Evolutionary conservation across 1,140 invertebrate genomes (phyloP), one percentile per base, ranked within the genome.

Genomic region (Drosophila erecta): DNA sequence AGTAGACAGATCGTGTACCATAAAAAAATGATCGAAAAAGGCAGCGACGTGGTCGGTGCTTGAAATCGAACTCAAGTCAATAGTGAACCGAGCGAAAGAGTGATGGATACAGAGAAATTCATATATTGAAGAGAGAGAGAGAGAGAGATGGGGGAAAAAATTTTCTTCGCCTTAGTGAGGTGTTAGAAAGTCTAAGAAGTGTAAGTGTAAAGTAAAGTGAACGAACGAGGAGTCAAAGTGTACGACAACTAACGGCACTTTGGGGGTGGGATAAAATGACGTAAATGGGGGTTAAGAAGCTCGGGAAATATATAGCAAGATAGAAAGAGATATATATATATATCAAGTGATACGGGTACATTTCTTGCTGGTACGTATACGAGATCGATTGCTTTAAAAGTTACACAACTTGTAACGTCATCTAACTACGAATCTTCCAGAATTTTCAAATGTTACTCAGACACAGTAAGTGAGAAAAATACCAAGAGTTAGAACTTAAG

Each of bases 351-450:
- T 70, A 57, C 66, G 64, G 66, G 50, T 53, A 61, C 35, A 61
- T 24, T 70, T 70, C 41, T 70, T 70, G 66, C 64, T 70, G 65
- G 50, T 69, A 70, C 64, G 64, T 27, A 50, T 67, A 67, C 60
- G 27, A 71, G 67, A 71, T 70, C 67, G 67, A 71, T 71, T 71
- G 67, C 67, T 71, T 71, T 70, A 70, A 71, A 71, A 71, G 67
- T 71, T 71, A 71, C 67, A 47, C 51, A 71, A 71, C 69, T 40
- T 47, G 67, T 71, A 71, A 71, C 67, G 64, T 51, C 62, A 61
- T 66, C 67, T 71, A 71, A 71, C 67, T 71, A 71, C 67, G 51
- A 49, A 57, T 70, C 67, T 57, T 70, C 65, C 67, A 70, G 56
- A 70, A 56, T 47, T 57, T 70, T 43, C 65, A 71, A 71, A 71